Conservation (phyloP, 2,113 vertebrate species). For the Mus pahari region DNA sequence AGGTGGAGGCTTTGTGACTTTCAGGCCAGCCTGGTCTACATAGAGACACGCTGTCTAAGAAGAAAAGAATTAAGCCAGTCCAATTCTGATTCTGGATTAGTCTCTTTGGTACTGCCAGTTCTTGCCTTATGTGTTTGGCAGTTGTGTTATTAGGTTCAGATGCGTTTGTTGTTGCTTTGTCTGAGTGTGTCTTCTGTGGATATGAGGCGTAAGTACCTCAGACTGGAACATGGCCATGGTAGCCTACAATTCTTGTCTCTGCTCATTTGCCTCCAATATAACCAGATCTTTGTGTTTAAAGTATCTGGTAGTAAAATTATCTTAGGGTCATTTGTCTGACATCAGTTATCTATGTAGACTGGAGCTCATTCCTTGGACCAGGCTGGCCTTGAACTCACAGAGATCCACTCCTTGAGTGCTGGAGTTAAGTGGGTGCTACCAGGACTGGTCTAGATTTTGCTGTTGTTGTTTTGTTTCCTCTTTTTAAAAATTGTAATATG, state of each 20-base stretch:
- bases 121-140: background rate
- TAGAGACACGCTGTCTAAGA: background rate
- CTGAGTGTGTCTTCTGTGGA: background rate
- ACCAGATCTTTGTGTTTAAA: no score
- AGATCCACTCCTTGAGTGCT: background rate
- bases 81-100: accelerated
- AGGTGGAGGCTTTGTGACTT: background rate
- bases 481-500: background rate
- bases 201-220: background rate
- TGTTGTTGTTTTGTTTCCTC: background rate
- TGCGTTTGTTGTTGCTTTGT: background rate
- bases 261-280: no score
- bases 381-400: background rate
- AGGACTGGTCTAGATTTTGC: background rate
- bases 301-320: background rate
- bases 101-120: no score
- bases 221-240: background rate
- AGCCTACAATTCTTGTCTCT: background rate
- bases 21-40: background rate
- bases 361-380: background rate
- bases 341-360: background rate
- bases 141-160: accelerated
- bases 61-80: no score
- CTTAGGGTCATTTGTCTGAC: background rate
- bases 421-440: background rate